phyloP scores from a whole-genome alignment of 1,140 invertebrate species.

The Sipha flava region DNA sequence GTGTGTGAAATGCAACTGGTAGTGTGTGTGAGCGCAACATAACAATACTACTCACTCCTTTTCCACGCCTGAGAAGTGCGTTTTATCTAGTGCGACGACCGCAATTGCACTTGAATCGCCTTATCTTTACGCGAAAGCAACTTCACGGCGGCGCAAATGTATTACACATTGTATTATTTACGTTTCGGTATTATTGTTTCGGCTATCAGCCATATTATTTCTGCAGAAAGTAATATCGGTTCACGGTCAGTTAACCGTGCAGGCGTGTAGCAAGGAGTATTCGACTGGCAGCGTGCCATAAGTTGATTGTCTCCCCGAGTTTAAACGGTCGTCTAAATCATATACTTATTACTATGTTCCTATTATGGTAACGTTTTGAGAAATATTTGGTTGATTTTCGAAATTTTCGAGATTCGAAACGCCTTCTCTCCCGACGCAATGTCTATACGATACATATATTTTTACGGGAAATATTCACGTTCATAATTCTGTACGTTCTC shows the following conservation, averaged over 20 bases:
- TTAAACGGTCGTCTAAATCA: not conserved
- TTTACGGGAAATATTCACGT: too few relatives aligned
- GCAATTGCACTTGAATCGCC: not conserved
- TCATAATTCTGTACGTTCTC: too few relatives aligned
- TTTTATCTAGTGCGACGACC: too few relatives aligned
- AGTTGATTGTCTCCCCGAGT: not conserved
- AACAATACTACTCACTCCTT: too few relatives aligned
- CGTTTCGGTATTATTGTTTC: not conserved
- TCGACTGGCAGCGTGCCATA: not conserved
- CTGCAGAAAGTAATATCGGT: not conserved
- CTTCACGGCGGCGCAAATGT: not conserved
- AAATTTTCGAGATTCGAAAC: not conserved
- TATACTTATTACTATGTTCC: not conserved
- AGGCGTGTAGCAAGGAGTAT: too few relatives aligned
- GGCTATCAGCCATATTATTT: not conserved
- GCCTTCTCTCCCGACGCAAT: too few relatives aligned
- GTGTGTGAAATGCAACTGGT: too few relatives aligned
- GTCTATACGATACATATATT: too few relatives aligned
- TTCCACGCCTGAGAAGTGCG: too few relatives aligned
- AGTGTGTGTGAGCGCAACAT: too few relatives aligned
- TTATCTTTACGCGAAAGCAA: not conserved
- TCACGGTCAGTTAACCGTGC: conserved; percentile 1
- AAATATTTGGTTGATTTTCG: not conserved
- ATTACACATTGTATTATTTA: not conserved
- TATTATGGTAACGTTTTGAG: not conserved